Base-by-base conservation (phyloP, 92 coral and sea anemone genomes). In the Actinostola sp. region DNA sequence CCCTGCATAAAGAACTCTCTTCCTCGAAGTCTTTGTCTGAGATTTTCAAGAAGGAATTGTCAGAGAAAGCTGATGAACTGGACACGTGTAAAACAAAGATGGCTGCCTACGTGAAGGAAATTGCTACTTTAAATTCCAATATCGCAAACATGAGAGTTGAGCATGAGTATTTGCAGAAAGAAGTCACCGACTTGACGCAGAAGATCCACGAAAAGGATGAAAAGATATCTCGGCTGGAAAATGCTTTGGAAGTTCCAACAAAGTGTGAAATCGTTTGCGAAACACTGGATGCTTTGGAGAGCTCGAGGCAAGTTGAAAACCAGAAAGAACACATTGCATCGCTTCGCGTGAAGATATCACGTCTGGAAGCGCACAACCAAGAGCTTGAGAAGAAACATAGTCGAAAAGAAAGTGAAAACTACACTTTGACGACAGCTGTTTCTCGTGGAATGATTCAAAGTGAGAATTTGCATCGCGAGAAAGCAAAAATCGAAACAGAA, bases 381-480 rank as follows among this genome's bases (percentile, higher is more conserved):
- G 73, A 76, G 1, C 51, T 67, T 35, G 96, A 86, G 50, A 86
- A 80, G 62, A 88, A 86, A 55, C 75, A 77, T 28, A 82, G 69
- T 41, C 73, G 85, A 25, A 38, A 75, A 49, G 77, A 80, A 30
- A 69, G 64, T 53, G 86, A 84, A 67, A 57, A 32, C 26, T 26
- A 41, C 15, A 51, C 55, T 19, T 48, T 90, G 62, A 89, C 85
- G 77, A 89, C 78, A 44, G 61, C 68, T 44, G 66, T 81, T 25
- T 73, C 79, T 43, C 91, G 70, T 45, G 39, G 78, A 24, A 89
- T 74, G 75, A 71, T 71, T 20, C 77, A 85, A 46, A 66, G 81
- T 11, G 96, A 89, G 32, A 65, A 68, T 34, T 58, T 86, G 34
- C 80, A 83, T 12, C 76, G 75, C 58, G 88, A 89, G 51, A 86